Conservation (phyloP, 2,888 invertebrate genomes). For the Synergus japonicus region DNA sequence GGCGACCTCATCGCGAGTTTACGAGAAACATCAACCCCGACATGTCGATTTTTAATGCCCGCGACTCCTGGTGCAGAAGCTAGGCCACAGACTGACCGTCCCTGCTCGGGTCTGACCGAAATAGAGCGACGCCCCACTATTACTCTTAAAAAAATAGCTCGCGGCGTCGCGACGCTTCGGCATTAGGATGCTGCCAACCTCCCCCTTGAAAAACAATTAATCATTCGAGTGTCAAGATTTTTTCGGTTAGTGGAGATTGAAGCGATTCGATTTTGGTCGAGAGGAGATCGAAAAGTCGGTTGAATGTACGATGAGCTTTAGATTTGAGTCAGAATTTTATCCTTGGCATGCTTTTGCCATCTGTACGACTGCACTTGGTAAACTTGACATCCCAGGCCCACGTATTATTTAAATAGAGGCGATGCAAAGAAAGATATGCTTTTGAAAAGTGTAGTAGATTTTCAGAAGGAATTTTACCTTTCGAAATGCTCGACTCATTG, state of each 20-base stretch:
- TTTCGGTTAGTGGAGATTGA: background rate
- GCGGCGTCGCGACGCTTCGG: slow-evolving; percentile 39
- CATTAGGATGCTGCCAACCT: slow-evolving; percentile 28
- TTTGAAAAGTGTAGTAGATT: background rate
- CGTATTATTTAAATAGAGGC: slow-evolving; percentile 6
- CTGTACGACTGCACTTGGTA: background rate
- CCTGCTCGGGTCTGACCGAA: slow-evolving; percentile 69
- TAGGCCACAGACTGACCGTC: slow-evolving; percentile 72
- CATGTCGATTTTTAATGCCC: slow-evolving; percentile 29
- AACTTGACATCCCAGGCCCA: slow-evolving; percentile 30
- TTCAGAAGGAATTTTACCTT: background rate
- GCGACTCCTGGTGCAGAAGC: slow-evolving; percentile 67
- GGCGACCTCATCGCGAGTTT: slow-evolving; percentile 35
- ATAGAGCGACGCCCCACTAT: slow-evolving; percentile 73
- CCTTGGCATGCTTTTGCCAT: background rate
- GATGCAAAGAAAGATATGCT: background rate
- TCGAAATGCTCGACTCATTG: background rate
- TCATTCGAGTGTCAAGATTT: slow-evolving; percentile 30
- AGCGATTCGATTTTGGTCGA: background rate
- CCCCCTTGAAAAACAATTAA: slow-evolving; percentile 21
- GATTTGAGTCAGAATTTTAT: background rate
- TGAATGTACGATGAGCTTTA: background rate
- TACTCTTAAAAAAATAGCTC: slow-evolving; percentile 43
- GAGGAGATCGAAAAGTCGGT: background rate
- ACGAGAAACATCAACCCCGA: slow-evolving; percentile 31